Conservation (phyloP, 2,888 invertebrate species). For the Tubiluchus corallicola region DNA sequence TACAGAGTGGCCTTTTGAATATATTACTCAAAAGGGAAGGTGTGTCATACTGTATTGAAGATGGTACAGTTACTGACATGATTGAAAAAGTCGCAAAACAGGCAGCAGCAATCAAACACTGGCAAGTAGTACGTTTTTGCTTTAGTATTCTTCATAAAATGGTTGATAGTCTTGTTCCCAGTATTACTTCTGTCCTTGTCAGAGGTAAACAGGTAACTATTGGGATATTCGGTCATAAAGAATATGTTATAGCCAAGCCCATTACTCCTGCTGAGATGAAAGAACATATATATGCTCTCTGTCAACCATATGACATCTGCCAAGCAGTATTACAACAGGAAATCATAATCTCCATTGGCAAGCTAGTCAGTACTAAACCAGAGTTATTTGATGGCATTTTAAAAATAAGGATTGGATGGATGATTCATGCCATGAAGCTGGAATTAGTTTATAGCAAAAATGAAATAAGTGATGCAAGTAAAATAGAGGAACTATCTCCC, state of each 20-base stretch:
- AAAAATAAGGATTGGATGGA: constrained; percentile 47
- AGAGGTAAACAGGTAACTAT: constrained; percentile 95
- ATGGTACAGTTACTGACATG: too few relatives aligned
- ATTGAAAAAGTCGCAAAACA: too few relatives aligned
- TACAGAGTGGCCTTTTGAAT: constrained; percentile 63
- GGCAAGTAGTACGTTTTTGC: constrained; percentile 83
- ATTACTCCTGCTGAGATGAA: constrained; percentile 90
- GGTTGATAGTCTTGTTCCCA: constrained; percentile 94
- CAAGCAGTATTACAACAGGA: constrained; percentile 85
- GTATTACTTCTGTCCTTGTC: constrained; percentile 89
- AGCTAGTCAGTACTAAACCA: constrained; percentile 75
- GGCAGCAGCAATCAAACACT: too few relatives aligned
- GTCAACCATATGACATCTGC: constrained; percentile 50
- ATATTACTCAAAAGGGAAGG: constrained; percentile 63
- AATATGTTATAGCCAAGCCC: constrained; percentile 91
- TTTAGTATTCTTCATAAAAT: constrained; percentile 80
- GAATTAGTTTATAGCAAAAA: constrained; percentile 21
- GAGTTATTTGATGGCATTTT: constrained; percentile 87
- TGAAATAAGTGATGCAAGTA: too few relatives aligned
- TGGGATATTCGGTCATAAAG: constrained; percentile 80
- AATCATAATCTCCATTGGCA: constrained; percentile 77
- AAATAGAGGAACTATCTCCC: constrained; percentile 22
- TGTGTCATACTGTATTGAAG: constrained; percentile 49
- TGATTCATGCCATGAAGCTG: constrained; percentile 31
- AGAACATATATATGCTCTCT: constrained; percentile 29